These are phyloP conservation scores for Nannoperca australis DNA, from an alignment of 2,797 vertebrate species.

Conservation along the genomic window DNA sequence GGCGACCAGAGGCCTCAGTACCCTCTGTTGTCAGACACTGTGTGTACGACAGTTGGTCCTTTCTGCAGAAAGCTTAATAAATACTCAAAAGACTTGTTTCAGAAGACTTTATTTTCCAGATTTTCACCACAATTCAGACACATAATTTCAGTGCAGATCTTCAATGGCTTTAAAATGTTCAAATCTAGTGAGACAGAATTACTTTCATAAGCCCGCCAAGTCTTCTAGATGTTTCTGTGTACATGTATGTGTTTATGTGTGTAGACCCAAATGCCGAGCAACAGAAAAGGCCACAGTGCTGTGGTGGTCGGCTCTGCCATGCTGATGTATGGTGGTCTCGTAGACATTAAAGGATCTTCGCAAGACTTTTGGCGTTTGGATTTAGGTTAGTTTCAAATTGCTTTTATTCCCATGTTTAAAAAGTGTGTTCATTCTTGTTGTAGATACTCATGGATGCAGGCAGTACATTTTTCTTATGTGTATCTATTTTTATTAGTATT, in stretches of 20 bases:
- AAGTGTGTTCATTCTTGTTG: not conserved
- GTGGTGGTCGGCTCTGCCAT: slow-evolving; percentile 85
- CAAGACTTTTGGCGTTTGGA: slow-evolving; percentile 90
- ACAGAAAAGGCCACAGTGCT: slow-evolving; percentile 91
- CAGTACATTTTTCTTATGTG: not conserved
- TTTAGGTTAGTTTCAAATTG: slow-evolving; percentile 81
- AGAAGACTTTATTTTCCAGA: too few species aligned
- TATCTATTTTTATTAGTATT: too few species aligned
- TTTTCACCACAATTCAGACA: too few species aligned
- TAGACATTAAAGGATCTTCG: slow-evolving; percentile 89
- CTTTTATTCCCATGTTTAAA: not conserved
- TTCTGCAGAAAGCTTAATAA: too few species aligned
- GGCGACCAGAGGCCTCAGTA: too few species aligned
- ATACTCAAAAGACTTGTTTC: too few species aligned
- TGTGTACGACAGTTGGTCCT: too few species aligned
- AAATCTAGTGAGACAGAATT: too few species aligned
- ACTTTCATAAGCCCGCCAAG: not conserved
- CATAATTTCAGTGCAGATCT: too few species aligned
- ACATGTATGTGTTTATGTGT: slow-evolving; percentile 16
- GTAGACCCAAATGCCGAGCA: slow-evolving; percentile 81
- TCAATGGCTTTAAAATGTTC: too few species aligned
- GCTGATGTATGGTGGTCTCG: slow-evolving; percentile 90
- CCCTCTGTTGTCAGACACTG: too few species aligned
- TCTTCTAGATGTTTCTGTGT: not conserved
- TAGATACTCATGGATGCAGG: not conserved